Evolutionary conservation across 2,797 vertebrate species (phyloP).

Genomic region (Simalia tracyae): DNA sequence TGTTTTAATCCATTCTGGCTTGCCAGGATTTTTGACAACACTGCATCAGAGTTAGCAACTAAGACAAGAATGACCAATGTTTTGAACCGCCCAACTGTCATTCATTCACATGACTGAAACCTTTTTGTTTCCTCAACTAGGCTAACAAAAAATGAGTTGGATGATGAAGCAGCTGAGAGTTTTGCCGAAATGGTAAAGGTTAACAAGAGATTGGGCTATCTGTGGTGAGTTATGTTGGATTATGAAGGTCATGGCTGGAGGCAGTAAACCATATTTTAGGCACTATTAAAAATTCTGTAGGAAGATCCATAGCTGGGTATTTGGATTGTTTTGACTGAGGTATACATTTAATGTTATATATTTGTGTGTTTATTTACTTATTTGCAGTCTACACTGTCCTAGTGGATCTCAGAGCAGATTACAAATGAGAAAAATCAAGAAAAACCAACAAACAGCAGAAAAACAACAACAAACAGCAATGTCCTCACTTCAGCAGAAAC

Average conservation of each 20-base stretch:
- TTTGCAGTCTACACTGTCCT: not conserved
- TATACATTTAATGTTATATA: not conserved
- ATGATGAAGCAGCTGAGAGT: constrained; percentile 83
- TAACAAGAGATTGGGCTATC: constrained; percentile 82
- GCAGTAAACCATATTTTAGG: constrained; percentile 58
- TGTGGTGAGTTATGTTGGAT: constrained; percentile 81
- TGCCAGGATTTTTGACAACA: constrained; percentile 25
- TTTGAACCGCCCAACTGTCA: constrained; percentile 19
- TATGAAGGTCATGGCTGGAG: constrained; percentile 47
- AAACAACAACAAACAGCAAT: not conserved
- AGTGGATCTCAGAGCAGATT: not conserved
- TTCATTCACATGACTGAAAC: constrained; percentile 22
- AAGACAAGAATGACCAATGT: not conserved
- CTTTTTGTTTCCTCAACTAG: constrained; percentile 65
- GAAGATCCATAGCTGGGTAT: constrained; percentile 37
- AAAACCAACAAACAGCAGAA: not conserved
- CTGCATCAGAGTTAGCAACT: not conserved
- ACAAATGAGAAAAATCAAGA: not conserved
- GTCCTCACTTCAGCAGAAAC: not conserved
- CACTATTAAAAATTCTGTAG: constrained; percentile 48
- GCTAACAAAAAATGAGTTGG: constrained; percentile 89
- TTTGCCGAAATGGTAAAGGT: constrained; percentile 82
- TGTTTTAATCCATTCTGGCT: not conserved
- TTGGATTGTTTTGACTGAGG: constrained; percentile 8
- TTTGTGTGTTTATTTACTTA: not conserved